A percentile compares a stretch with the other conserved stretches of the same genome.
Conservation (phyloP, 2,113 vertebrate species). For the Stegastes partitus region DNA sequence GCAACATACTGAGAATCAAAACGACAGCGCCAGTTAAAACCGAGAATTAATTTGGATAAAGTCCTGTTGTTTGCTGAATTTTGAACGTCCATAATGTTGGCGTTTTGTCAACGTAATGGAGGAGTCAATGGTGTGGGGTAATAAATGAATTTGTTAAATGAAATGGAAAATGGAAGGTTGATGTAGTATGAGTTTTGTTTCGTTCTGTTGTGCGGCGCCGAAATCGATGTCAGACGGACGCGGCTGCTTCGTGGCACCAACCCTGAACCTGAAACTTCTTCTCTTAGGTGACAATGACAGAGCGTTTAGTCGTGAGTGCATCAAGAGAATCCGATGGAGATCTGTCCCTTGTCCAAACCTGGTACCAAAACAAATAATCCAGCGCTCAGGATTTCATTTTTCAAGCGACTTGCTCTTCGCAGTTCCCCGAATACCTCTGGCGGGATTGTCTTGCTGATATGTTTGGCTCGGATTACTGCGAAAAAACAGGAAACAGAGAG, state of each 20-base stretch:
- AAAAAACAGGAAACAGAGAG: not conserved
- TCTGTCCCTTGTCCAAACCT: not conserved
- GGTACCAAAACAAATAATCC: not conserved
- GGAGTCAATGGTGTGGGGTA: constrained; percentile 81
- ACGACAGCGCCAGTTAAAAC: constrained; percentile 64
- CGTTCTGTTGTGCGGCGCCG: constrained; percentile 16
- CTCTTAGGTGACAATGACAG: not conserved
- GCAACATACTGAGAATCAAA: constrained; percentile 59
- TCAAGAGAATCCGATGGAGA: not conserved
- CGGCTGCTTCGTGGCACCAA: not conserved
- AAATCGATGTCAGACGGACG: constrained; percentile 25
- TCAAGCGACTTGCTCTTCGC: not conserved
- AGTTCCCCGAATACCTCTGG: not conserved
- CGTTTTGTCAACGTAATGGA: constrained; percentile 83
- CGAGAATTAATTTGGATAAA: constrained; percentile 74
- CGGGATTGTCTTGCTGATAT: not conserved
- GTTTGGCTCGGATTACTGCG: not conserved
- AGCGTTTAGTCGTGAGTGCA: not conserved
- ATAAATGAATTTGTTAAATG: constrained; percentile 81
- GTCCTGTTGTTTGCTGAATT: constrained; percentile 66
- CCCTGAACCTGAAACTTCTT: not conserved
- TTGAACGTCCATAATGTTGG: constrained; percentile 73
- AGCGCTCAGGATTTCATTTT: not conserved
- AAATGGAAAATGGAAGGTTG: constrained; percentile 74
- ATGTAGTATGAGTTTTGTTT: constrained; percentile 58